Evolutionary conservation across 2,888 invertebrate genomes (phyloP), one percentile per base, ranked within the genome.

Genomic region (Eupithecia insigniata): DNA sequence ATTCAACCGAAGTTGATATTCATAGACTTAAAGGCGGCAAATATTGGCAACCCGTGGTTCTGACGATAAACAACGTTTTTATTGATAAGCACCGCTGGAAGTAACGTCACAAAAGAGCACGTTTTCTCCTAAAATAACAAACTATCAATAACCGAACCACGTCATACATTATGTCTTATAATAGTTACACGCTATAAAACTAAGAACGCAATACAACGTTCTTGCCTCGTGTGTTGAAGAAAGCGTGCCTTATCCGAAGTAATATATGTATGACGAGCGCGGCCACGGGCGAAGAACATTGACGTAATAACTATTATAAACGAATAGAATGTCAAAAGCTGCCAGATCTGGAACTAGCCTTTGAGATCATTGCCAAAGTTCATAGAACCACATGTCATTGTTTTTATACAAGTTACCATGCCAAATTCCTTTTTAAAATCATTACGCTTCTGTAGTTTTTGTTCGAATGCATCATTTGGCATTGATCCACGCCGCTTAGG

Each of bases 341-440:
- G 64, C 36, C 36, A 36, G 64, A 36, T 16, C 71, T 67, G 68
- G 66, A 67, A 64, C 46, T 36, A 5, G 34, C 34, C 43, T 60
- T 34, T 39, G 18, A 55, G 30, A 22, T 32, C 71, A 74, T 58
- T 69, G 74, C 71, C 74, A 69, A 71, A 60, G 70, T 58, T 69
- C 67, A 62, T 43, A 71, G 34, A 74, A 66, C 62, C 26, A n/a
- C 55, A 46, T 55, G 65, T 32, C 22, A 62, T 61, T 61, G 66
- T 71, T 69, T 61, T 72, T 67, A 16, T 67, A 28, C 22, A 70
- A 10, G 68, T 71, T 61, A 65, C 70, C 61, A 74, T 71, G 73
- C 73, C 73, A 74, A 74, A 74, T 62, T 36, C 36, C 46, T 65
- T 61, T 70, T 68, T 73, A 66, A 71, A 73, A 67, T 68, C 39